A percentile compares a stretch with the other conserved stretches of the same genome.
Evolutionary conservation across 2,113 vertebrate genomes (phyloP).

Genomic region (Neofelis nebulosa): DNA sequence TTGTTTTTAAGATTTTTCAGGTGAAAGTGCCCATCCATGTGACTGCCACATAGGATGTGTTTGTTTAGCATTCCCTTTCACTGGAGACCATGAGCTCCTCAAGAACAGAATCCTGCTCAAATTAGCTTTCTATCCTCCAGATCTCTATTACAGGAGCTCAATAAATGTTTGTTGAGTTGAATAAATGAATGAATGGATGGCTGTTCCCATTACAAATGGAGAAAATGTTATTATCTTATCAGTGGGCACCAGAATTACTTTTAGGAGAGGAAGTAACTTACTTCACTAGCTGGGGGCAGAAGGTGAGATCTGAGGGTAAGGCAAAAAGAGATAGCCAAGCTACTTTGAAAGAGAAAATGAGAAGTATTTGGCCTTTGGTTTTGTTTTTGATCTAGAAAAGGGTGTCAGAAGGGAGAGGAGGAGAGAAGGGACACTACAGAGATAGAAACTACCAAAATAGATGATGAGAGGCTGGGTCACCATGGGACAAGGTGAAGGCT

Average conservation of each 20-base stretch:
- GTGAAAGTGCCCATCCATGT: not conserved
- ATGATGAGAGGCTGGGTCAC: not conserved
- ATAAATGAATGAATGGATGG: not conserved
- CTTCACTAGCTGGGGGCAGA: not conserved
- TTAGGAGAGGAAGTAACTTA: not conserved
- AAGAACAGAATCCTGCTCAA: not conserved
- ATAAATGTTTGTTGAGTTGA: slow-evolving; percentile 4
- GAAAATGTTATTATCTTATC: not conserved
- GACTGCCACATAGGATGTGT: not conserved
- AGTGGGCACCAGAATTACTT: not conserved
- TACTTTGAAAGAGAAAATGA: not conserved
- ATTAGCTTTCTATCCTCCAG: not conserved
- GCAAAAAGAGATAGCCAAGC: not conserved
- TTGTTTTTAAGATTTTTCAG: not conserved
- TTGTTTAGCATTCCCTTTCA: not conserved
- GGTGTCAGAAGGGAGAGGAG: not conserved
- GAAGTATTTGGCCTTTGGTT: not conserved
- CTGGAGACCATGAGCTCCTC: not conserved
- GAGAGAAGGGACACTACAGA: not conserved
- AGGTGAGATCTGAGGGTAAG: not conserved
- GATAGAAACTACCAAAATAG: not conserved
- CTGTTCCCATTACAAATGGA: not conserved
- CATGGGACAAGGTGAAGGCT: not conserved
- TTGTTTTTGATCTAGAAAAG: slow-evolving; percentile 4
- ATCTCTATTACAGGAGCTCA: not conserved